phyloP scores from a whole-genome alignment of 2,888 invertebrate genomes.

The Neelides folsomi region DNA sequence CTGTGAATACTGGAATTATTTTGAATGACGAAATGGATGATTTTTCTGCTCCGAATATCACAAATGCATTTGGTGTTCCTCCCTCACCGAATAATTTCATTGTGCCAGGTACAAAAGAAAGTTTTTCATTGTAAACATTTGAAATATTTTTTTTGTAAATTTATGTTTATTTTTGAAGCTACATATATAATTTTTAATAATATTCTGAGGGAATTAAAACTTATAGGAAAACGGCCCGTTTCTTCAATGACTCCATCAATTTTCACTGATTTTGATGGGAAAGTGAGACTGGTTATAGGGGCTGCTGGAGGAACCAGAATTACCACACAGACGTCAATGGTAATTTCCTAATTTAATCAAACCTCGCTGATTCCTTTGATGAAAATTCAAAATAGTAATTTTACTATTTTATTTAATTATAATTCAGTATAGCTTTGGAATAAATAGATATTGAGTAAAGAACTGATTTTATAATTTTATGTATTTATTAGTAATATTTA shows the following conservation, averaged over 20 bases:
- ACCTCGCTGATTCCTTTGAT: no score
- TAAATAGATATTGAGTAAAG: no score
- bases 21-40: conserved; percentile 86
- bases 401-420: no score
- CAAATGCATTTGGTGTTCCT: conserved; percentile 57
- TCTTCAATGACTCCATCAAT: conserved; percentile 78
- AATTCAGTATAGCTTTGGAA: no score
- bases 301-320: conserved; percentile 47
- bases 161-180: not conserved
- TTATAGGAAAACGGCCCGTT: conserved; percentile 53
- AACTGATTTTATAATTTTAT: no score
- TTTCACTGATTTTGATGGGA: conserved; percentile 46
- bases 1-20: conserved; percentile 67
- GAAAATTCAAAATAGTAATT: no score
- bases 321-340: conserved; percentile 40
- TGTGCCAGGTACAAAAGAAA: conserved; percentile 51
- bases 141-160: not conserved
- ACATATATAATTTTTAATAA: not conserved
- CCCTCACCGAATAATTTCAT: conserved; percentile 75
- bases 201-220: not conserved
- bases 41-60: conserved; percentile 57
- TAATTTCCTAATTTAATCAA: conserved; percentile 18
- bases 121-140: not conserved
- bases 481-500: no score
- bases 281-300: conserved; percentile 41